Evolutionary conservation across 2,113 vertebrate species (phyloP), one percentile per base, ranked within the genome.

Genomic region (Lucifuga dentata): DNA sequence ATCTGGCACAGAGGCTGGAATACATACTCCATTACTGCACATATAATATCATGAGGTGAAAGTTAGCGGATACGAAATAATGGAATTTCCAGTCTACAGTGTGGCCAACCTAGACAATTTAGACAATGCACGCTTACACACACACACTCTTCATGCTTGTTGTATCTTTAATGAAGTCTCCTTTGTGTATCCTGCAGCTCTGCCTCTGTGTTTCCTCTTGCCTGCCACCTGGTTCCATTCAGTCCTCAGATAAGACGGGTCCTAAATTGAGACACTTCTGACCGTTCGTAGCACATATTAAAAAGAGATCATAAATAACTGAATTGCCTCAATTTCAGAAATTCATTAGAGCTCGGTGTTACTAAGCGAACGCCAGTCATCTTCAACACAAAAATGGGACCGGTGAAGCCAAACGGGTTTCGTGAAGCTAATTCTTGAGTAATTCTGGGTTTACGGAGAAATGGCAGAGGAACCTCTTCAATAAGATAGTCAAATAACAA

Each of bases 91-190:
- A 73, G 61, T 38, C n/a, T n/a, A n/a, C n/a, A n/a, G 55, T 40
- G 59, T 16, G 43, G 43, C 56, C 55, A 41, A 50, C 50, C 33
- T 52, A 51, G 9, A 52, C 32, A 7, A 7, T 29, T 29, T 29
- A n/a, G 26, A 29, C 26, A 29, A 3, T 8, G 13, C 20, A 11
- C 17, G 21, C 50, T 50, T 13, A 43, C 52, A 50, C 10, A 33
- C 36, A 67, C 60, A 39, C 57, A 19, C 39, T 20, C 33, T 33
- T 23, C 52, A 74, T 61, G 51, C 56, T 73, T 71, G 55, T 80
- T 83, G 55, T 69, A 81, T 81, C 71, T 81, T 78, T 80, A 79
- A 76, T 76, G 68, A 82, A 71, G 70, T 63, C 66, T 75, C 57
- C 72, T 73, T 71, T 80, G 68, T 66, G 74, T 61, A 78, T 73